Conservation (phyloP, 1,140 invertebrate genomes). For the Ladona fulva region DNA sequence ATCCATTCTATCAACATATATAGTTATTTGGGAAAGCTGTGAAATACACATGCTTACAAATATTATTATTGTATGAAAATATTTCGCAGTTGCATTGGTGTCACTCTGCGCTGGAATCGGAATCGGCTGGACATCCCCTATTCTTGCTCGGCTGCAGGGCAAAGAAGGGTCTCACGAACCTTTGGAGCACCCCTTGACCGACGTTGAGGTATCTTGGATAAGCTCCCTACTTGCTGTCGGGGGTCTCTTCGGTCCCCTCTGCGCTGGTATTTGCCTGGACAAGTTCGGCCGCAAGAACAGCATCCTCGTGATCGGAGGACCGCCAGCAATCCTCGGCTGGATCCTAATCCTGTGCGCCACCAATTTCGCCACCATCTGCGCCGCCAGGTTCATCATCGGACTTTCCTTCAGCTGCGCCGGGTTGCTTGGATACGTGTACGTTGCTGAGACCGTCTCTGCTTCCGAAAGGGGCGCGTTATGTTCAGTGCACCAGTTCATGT, state of each 20-base stretch:
- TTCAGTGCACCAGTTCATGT: slow-evolving; percentile 66
- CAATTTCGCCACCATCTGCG: slow-evolving; percentile 32
- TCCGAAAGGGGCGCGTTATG: slow-evolving; percentile 68
- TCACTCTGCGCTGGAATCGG: slow-evolving; percentile 32
- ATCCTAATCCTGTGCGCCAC: not conserved
- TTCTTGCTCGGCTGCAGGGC: slow-evolving; percentile 50
- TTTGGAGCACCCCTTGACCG: slow-evolving; percentile 16
- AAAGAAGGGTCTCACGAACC: slow-evolving; percentile 12
- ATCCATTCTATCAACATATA: too few relatives aligned
- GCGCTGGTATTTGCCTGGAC: slow-evolving; percentile 60
- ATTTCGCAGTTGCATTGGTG: too few relatives aligned
- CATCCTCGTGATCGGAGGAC: slow-evolving; percentile 39
- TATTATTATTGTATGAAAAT: too few relatives aligned
- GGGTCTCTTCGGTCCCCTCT: slow-evolving; percentile 61
- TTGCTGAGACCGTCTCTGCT: slow-evolving; percentile 70
- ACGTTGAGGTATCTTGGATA: slow-evolving; percentile 50
- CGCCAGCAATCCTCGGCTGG: not conserved
- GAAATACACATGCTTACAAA: too few relatives aligned
- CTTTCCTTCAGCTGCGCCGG: slow-evolving; percentile 50
- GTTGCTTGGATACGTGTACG: slow-evolving; percentile 65
- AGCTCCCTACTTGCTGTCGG: slow-evolving; percentile 69
- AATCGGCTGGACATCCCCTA: slow-evolving; percentile 73
- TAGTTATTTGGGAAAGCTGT: too few relatives aligned
- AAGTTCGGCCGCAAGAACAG: slow-evolving; percentile 63
- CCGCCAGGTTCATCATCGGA: slow-evolving; percentile 45